Evolutionary conservation across 2,888 invertebrate species (phyloP), one percentile per base, ranked within the genome.

Genomic region (Orthonychiurus folsomi): DNA sequence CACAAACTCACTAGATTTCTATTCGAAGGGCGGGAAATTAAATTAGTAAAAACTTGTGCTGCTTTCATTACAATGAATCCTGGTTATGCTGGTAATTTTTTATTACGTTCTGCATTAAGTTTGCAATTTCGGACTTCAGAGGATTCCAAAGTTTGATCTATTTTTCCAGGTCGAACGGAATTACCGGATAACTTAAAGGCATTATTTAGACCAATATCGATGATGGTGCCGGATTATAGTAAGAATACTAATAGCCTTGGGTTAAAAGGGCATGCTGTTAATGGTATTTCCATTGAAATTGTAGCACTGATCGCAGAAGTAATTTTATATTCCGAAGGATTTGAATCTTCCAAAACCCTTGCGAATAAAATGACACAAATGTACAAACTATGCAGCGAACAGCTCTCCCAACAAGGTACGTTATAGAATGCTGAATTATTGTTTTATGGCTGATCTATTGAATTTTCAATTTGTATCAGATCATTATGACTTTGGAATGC

Each of bases 161-260:
- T n/a, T 15, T 37, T 9, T 37, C 9, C 37, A 9, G 92, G 92
- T 0, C 81, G 92, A 63, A 92, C 91, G 0, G 92, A 92, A 75
- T 78, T 93, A 50, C 92, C 93, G 0, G 92, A 92, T 74, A 93
- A 92, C 77, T 78, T 93, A 66, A 92, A 92, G 75, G 88, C 91
- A 1, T 76, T 92, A 18, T 92, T 92, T 76, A 82, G 92, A 64
- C 91, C 92, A 0, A 86, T 92, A 69, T 82, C 90, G 1, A 92
- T 92, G 91, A 92, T 92, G 91, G 90, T 92, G 50, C 92, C 91
- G 0, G 90, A 92, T 79, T 93, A 93, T 76, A 87, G 88, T 87
- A 78, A 77, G 62, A 12, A 5, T 24, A 5, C 37, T 27, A 28
- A 37, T 23, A 25, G 23, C 5, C 3, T 24, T n/a, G n/a, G n/a